These are phyloP conservation scores for Scolopax mira DNA, from an alignment of 2,113 vertebrate genomes.

Conservation along the genomic window DNA sequence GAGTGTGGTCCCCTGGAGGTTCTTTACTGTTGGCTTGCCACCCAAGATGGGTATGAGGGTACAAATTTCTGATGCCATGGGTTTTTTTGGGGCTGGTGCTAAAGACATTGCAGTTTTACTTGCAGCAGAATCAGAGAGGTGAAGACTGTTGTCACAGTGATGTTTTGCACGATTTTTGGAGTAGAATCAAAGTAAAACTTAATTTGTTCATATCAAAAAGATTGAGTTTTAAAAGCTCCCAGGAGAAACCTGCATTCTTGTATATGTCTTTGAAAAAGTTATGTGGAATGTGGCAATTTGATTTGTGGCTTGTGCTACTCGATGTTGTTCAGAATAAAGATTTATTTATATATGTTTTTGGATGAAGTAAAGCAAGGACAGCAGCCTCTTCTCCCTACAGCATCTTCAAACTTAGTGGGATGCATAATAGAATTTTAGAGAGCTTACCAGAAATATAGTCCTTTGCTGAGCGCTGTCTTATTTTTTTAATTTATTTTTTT, in stretches of 20 bases:
- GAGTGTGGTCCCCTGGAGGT: neutral
- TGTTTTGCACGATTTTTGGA: neutral
- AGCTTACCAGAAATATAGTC: neutral
- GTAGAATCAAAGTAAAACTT: neutral
- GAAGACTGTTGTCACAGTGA: neutral
- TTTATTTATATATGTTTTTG: neutral
- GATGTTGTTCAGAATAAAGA: neutral
- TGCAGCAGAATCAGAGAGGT: neutral
- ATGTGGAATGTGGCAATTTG: neutral
- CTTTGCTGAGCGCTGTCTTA: neutral
- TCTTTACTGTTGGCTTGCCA: neutral
- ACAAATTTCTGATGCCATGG: neutral
- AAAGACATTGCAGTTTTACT: neutral
- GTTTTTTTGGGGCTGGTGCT: neutral
- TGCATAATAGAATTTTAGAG: neutral
- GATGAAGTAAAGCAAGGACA: neutral
- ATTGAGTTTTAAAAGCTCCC: neutral
- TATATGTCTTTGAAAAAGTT: neutral
- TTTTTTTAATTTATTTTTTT: neutral
- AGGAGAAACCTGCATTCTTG: neutral
- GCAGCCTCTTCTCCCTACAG: neutral
- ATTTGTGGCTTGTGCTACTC: neutral
- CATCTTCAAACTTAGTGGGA: neutral
- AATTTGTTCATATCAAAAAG: neutral
- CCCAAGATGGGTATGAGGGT: neutral